Evolutionary conservation across 2,797 vertebrate genomes (phyloP).

Genomic region (Pangasius djambal): DNA sequence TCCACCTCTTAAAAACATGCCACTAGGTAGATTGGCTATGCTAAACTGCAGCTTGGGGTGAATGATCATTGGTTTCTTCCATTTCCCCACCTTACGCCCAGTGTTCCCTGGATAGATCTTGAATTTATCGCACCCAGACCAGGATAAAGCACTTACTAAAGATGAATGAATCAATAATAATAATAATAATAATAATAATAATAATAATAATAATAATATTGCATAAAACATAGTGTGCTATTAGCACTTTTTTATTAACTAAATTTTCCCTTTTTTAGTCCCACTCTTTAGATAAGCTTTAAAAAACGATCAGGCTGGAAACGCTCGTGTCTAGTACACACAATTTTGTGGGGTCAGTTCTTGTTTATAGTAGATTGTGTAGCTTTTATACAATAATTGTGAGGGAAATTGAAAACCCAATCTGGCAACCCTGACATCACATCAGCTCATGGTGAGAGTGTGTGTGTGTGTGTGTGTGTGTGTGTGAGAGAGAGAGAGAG

Average conservation of each 20-base stretch:
- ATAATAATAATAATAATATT: too few species aligned
- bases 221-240: too few species aligned
- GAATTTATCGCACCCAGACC: background rate
- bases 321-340: too few species aligned
- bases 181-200: too few species aligned
- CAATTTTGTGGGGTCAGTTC: background rate
- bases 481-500: background rate
- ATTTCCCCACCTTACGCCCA: too few species aligned
- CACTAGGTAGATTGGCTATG: too few species aligned
- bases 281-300: background rate
- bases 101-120: too few species aligned
- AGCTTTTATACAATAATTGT: background rate
- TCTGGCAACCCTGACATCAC: constrained; percentile 22
- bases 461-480: background rate
- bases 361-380: background rate
- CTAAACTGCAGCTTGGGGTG: too few species aligned
- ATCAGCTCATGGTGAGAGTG: background rate
- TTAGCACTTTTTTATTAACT: too few species aligned
- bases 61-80: too few species aligned
- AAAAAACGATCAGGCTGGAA: background rate
- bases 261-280: background rate
- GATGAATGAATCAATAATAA: background rate
- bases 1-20: too few species aligned
- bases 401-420: background rate
- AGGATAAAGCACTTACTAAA: background rate